Base-by-base conservation (phyloP, 2,797 vertebrate species). In the Coccyzus lansbergi region DNA sequence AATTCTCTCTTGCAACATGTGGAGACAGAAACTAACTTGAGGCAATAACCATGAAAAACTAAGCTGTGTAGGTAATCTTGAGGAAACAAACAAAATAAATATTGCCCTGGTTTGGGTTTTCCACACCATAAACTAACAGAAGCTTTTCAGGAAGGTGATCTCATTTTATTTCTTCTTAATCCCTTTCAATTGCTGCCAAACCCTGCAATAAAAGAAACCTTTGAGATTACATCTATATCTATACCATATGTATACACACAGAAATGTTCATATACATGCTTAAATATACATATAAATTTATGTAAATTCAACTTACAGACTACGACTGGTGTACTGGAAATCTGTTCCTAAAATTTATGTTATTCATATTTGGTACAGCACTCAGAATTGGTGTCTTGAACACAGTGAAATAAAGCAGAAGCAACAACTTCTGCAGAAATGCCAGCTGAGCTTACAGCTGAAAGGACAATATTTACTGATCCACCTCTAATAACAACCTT, bases 401-500 rank as follows among this genome's bases (percentile, higher is more conserved):
- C 67, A 40, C 52, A 24, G 16, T 15, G 46, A 69, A 82, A 88
- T 49, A 52, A 79, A 62, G 55, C 5, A 82, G 34, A 85, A 77
- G 31, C 68, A 89, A 87, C 15, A 70, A 88, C 67, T 80, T 93
- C 59, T 79, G 29, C 40, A 86, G 38, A 82, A 90, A 85, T 17
- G 20, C 14, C 44, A 94, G 52, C 60, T 81, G 40, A 63, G 14
- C 29, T 80, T 77, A 63, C 52, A 92, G 67, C 38, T 79, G 34
- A 88, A 86, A 86, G 51, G 25, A 79, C 44, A 89, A 14, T 89
- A 74, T 96, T 95, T 87, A 74, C 67, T 10, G 28, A 90, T 16
- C 25, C 33, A 59, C 58, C 33, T 67, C 38, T 71, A 85, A 42
- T 46, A 91, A 87, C 34, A 89, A 38, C 46, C 28, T 68, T 4